Percentiles rank a stretch among this genome's conserved stretches.
Conservation (phyloP, 1,140 invertebrate genomes). For the Polypedilum vanderplanki region DNA sequence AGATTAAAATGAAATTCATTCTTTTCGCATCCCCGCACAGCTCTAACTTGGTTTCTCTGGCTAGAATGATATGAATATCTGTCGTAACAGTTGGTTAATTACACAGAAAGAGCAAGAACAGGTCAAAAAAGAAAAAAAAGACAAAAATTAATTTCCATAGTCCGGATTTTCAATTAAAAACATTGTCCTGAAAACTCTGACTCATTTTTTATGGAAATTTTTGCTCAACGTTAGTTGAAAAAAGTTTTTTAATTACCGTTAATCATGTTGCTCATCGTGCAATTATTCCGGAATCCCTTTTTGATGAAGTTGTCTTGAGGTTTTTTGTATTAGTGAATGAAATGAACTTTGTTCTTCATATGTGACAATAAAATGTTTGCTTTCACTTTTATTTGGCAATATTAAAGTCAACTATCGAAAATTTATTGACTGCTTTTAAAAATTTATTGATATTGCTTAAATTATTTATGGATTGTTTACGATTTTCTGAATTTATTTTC, state of each 20-base stretch:
- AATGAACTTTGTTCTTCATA: background rate
- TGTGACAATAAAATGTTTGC: background rate
- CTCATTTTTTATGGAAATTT: conserved; percentile 17
- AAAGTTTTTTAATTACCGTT: conserved; percentile 28
- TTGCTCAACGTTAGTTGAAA: background rate
- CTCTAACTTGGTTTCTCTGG: too few species aligned
- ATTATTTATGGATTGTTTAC: conserved; percentile 29
- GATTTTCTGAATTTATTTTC: background rate
- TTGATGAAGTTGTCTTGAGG: too few species aligned
- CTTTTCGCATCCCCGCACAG: background rate
- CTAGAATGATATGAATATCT: background rate
- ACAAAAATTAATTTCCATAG: background rate
- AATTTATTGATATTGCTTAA: conserved; percentile 27
- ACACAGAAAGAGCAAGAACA: background rate
- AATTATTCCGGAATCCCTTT: background rate
- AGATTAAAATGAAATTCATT: background rate
- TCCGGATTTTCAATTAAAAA: conserved; percentile 23
- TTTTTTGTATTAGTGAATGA: too few species aligned
- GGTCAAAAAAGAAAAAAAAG: background rate
- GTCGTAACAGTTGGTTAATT: conserved; percentile 17
- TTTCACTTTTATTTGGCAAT: background rate
- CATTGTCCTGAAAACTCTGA: conserved; percentile 4
- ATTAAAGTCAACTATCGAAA: background rate
- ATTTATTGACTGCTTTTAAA: conserved; percentile 24
- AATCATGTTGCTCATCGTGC: conserved; percentile 10